phyloP scores from a whole-genome alignment of 2,797 vertebrate genomes.

The Perodicticus potto region DNA sequence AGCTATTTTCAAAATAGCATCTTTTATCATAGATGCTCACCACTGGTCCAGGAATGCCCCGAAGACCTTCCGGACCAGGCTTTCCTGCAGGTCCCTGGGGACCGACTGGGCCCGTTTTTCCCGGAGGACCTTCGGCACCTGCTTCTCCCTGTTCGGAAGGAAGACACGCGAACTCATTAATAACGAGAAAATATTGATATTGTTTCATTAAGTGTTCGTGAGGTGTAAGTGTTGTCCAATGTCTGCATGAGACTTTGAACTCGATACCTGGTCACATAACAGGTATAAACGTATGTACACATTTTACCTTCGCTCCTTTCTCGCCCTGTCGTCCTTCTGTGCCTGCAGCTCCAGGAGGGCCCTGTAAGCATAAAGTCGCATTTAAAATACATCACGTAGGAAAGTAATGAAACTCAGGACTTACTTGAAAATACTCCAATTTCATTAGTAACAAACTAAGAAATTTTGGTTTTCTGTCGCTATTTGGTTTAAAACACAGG shows the following conservation, averaged over 20 bases:
- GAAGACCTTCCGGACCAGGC: conserved; percentile 96
- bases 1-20: neutral
- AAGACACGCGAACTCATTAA: neutral
- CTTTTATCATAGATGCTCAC: conserved; percentile 88
- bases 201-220: neutral
- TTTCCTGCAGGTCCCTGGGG: conserved; percentile 98
- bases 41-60: conserved; percentile 98
- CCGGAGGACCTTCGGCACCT: conserved; percentile 95
- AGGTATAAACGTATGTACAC: neutral
- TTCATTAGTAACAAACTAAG: neutral
- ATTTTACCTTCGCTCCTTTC: conserved; percentile 97
- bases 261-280: neutral
- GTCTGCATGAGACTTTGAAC: neutral
- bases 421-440: neutral
- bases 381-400: neutral
- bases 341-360: conserved; percentile 94
- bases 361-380: conserved; percentile 87
- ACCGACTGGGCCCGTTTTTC: conserved; percentile 98
- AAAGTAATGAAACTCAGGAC: neutral
- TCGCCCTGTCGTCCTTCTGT: conserved; percentile 98
- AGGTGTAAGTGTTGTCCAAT: neutral
- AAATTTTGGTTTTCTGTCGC: neutral
- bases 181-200: neutral
- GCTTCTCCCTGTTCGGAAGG: conserved; percentile 92
- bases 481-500: neutral